These are phyloP conservation scores for Terrapene triunguis DNA, from an alignment of 2,113 vertebrate species.

Conservation along the genomic window DNA sequence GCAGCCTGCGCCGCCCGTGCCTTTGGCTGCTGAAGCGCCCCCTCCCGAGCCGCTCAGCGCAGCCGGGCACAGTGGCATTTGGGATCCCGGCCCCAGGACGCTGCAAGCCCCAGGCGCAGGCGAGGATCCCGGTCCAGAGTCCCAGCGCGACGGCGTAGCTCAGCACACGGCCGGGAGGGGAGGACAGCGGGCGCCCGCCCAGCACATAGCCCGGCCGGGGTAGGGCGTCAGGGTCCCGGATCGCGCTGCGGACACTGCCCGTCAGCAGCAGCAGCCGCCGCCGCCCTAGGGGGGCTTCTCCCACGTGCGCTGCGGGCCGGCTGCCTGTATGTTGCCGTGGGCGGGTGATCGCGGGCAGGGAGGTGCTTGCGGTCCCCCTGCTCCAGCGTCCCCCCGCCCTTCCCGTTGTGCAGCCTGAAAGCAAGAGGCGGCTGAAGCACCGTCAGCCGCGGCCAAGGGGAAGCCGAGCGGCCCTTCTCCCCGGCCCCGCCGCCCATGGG, in stretches of 20 bases:
- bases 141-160: too few species aligned
- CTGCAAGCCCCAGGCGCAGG: neutral
- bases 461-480: neutral
- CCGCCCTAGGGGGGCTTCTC: neutral
- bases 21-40: neutral
- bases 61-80: neutral
- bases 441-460: neutral
- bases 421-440: neutral
- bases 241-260: neutral
- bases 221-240: slow-evolving; percentile 63
- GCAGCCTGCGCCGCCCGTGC: neutral
- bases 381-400: neutral
- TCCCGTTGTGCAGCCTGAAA: neutral
- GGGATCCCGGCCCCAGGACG: neutral
- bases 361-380: neutral
- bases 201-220: neutral
- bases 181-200: slow-evolving; percentile 53
- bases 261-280: neutral
- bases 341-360: neutral
- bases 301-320: neutral
- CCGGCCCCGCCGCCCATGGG: neutral
- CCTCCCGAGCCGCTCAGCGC: neutral
- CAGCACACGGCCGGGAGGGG: neutral
- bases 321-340: neutral
- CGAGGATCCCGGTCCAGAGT: too few species aligned